phyloP scores from a whole-genome alignment of 1,140 invertebrate genomes.

The Ceratoteleas bidentatus region DNA sequence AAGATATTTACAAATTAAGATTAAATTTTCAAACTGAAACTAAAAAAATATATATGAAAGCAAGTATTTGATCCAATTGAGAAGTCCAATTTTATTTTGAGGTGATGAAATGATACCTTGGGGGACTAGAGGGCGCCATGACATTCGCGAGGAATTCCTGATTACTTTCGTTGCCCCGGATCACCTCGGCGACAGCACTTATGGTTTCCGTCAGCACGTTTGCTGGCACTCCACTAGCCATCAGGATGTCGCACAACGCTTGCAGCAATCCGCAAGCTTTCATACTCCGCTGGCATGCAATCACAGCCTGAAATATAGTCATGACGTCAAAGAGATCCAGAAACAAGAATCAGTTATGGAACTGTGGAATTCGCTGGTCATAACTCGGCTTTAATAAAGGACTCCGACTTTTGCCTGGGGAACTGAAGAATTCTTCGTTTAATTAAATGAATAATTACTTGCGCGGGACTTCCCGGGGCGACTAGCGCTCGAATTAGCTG shows the following conservation, averaged over 20 bases:
- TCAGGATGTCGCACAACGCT: constrained; percentile 93
- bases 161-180: constrained; percentile 93
- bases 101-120: constrained; percentile 82
- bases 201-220: constrained; percentile 98
- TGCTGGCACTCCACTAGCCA: constrained; percentile 97
- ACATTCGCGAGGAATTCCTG: constrained; percentile 96
- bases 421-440: background rate
- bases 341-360: background rate
- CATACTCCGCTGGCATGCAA: constrained; percentile 94
- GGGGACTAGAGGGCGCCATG: constrained; percentile 95
- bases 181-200: constrained; percentile 96
- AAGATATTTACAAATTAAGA: too few species aligned
- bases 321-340: background rate
- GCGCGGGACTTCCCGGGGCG: constrained; percentile 92
- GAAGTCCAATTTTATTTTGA: background rate
- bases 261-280: constrained; percentile 90
- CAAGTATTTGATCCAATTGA: too few species aligned
- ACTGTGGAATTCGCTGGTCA: background rate
- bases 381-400: background rate
- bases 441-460: constrained; percentile 76
- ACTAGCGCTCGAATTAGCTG: constrained; percentile 95
- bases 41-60: too few species aligned
- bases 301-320: constrained; percentile 73
- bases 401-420: background rate
- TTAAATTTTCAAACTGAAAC: too few species aligned